These are phyloP conservation scores for Melipona bicolor DNA, from an alignment of 2,888 invertebrate species.

Conservation along the genomic window DNA sequence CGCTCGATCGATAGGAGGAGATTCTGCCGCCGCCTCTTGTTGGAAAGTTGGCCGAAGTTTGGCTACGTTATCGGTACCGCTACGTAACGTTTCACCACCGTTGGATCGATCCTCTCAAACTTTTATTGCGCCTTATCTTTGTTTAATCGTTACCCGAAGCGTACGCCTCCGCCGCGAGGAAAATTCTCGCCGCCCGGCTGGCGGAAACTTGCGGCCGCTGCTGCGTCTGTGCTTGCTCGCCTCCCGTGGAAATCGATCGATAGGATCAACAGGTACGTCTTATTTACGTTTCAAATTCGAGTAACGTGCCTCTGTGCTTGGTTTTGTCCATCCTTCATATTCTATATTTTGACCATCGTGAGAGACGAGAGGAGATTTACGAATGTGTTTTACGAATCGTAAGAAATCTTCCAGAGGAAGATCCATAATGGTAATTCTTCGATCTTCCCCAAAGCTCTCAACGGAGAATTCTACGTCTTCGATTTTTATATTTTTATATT, in stretches of 20 bases:
- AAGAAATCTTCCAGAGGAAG: not conserved
- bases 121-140: constrained; percentile 43
- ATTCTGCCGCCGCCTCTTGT: not conserved
- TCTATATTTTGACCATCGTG: no score
- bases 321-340: no score
- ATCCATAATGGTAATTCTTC: not conserved
- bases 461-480: no score
- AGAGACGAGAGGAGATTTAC: no score
- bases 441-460: not conserved
- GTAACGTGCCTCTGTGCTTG: not conserved
- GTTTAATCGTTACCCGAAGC: constrained; percentile 38
- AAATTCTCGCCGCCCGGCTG: no score
- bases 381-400: no score
- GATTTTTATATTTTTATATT: no score
- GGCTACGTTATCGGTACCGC: constrained; percentile 31
- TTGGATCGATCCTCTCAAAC: constrained; percentile 37
- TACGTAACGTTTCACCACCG: constrained; percentile 29
- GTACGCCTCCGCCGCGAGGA: not conserved
- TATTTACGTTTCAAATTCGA: not conserved
- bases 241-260: not conserved
- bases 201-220: no score
- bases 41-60: constrained; percentile 18
- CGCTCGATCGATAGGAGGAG: constrained; percentile 35
- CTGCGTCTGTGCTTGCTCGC: not conserved
- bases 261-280: not conserved